Percentiles rank a stretch among this genome's conserved stretches.
Evolutionary conservation across 2,797 vertebrate genomes (phyloP).

Genomic region (Lophotriccus pileatus): DNA sequence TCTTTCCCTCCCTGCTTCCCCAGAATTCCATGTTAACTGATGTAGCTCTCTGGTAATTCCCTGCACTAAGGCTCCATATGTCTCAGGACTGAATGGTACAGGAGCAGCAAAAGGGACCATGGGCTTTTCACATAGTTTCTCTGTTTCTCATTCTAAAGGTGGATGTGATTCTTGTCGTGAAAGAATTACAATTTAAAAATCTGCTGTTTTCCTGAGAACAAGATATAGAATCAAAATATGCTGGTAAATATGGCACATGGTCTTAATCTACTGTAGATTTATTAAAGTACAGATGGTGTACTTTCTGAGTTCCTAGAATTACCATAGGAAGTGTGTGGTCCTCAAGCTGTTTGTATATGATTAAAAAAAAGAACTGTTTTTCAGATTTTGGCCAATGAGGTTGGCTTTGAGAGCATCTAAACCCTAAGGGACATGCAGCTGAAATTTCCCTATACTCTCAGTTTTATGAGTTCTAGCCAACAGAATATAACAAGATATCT

Average conservation of each 20-base stretch:
- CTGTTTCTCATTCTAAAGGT: not conserved
- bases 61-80: not conserved
- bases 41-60: not conserved
- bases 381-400: not conserved
- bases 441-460: not conserved
- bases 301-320: slow-evolving; percentile 30
- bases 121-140: not conserved
- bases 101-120: not conserved
- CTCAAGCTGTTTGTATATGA: slow-evolving; percentile 6
- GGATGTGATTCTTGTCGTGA: not conserved
- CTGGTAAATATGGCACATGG: slow-evolving; percentile 10
- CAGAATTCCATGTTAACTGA: not conserved
- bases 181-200: not conserved
- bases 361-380: not conserved
- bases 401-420: not conserved
- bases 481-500: not conserved
- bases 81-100: not conserved
- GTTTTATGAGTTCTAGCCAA: not conserved
- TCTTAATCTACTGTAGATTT: slow-evolving; percentile 22
- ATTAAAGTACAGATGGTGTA: slow-evolving; percentile 49
- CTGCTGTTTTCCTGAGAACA: not conserved
- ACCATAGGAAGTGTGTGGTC: slow-evolving; percentile 21
- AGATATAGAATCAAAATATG: not conserved
- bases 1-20: not conserved
- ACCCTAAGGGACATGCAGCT: not conserved